These are phyloP conservation scores for Xiphophorus hellerii DNA, from an alignment of 2,113 vertebrate genomes.

Conservation along the genomic window DNA sequence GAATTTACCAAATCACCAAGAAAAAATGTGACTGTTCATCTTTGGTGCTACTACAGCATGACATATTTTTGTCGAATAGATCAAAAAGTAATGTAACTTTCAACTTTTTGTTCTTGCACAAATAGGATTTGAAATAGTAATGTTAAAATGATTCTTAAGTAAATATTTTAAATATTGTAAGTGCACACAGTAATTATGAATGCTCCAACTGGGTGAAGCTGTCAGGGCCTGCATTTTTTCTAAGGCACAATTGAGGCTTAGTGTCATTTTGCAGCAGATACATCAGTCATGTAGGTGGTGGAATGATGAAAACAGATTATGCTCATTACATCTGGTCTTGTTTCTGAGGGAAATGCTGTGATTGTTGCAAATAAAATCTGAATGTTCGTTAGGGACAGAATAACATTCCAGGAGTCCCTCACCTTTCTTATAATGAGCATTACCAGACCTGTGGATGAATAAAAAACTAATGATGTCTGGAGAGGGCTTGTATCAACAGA, in stretches of 20 bases:
- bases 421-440: constrained; percentile 26
- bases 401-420: constrained; percentile 7
- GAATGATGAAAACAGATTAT: constrained; percentile 8
- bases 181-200: background rate
- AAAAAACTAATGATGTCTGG: constrained; percentile 13
- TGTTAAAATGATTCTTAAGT: background rate
- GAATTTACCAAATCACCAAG: no score
- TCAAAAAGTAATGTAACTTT: background rate
- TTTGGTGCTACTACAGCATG: no score
- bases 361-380: background rate
- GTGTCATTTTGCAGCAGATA: background rate
- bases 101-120: background rate
- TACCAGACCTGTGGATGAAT: constrained; percentile 10
- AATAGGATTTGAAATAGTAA: background rate
- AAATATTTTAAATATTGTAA: background rate
- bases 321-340: constrained; percentile 12
- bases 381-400: constrained; percentile 29
- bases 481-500: constrained; percentile 9
- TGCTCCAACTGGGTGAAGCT: background rate
- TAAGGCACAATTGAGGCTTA: background rate
- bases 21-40: no score
- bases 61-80: no score
- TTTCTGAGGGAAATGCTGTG: constrained; percentile 25
- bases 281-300: background rate
- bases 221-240: no score